Base-by-base conservation (phyloP, 2,888 invertebrate species). In the Mimas tiliae region DNA sequence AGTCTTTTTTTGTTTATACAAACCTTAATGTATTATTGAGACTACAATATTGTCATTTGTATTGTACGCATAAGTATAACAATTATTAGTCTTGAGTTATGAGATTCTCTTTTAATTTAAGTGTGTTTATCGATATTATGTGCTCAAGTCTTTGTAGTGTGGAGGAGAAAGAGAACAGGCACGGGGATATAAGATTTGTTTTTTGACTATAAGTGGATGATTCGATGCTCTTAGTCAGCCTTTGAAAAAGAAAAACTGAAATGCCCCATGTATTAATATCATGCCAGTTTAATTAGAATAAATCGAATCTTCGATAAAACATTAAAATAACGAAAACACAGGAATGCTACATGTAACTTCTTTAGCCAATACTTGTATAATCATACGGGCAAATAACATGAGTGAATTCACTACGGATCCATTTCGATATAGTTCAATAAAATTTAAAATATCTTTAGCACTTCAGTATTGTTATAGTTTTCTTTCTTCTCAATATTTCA, bases 1-100 rank as follows among this genome's bases (percentile, higher is more conserved):
- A 92, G 92, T 92, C 92, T 87, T 80, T 83, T 27, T 87, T 84
- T 80, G 81, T 87, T 85, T 83, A 76, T 83, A 86, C 81, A 81
- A 80, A 82, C 85, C 84, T 79, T 85, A 85, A 86, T 85, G 86
- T 88, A 89, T 86, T 87, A 84, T 83, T 74, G 80, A 73, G 81
- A 82, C 74, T 76, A 77, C 72, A 64, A 38, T 21, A 71, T 70
- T 69, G 72, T 73, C 71, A 72, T 73, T 72, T 67, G 58, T 72
- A 70, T 68, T 66, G 66, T 67, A 70, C 55, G 48, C 6, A 34
- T 65, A 65, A 58, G 65, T 38, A 21, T 55, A 64, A 58, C 33
- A 74, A 69, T 68, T 68, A 69, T 69, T 78, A 75, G 72, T 77
- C 67, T 77, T 68, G 68, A 69, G 68, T 72, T 79, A 77, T 77